Conservation (phyloP, 2,797 vertebrate species). For the Alfaro cultratus region DNA sequence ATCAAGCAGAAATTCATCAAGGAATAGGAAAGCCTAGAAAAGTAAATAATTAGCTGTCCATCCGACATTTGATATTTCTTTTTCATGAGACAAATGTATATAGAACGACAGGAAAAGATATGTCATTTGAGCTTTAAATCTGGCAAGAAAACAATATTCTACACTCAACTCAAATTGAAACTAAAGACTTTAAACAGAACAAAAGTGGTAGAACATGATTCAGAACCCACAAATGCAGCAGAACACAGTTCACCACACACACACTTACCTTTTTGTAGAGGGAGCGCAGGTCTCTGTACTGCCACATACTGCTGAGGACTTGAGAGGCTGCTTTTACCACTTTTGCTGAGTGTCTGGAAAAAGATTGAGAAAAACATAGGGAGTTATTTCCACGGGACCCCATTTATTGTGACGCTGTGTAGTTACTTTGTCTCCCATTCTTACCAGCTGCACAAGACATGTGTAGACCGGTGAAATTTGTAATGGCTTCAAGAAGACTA, state of each 20-base stretch:
- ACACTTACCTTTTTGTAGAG: slow-evolving; percentile 98
- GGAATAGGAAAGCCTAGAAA: background rate
- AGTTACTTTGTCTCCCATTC: slow-evolving; percentile 29
- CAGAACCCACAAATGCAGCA: background rate
- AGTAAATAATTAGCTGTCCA: background rate
- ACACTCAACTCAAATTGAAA: too few species aligned
- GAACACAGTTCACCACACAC: background rate
- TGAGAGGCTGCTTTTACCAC: slow-evolving; percentile 99
- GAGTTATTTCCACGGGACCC: slow-evolving; percentile 39
- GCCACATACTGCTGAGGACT: slow-evolving; percentile 99
- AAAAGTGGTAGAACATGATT: background rate
- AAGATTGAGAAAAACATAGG: slow-evolving; percentile 28
- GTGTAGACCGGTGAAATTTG: slow-evolving; percentile 26
- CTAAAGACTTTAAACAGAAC: background rate
- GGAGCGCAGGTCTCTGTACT: slow-evolving; percentile 98
- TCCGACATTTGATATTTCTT: background rate
- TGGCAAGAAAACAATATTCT: background rate
- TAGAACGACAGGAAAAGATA: background rate
- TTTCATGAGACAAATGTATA: background rate
- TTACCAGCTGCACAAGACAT: slow-evolving; percentile 31
- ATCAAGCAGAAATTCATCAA: background rate
- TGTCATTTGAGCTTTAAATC: background rate
- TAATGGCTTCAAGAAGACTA: slow-evolving; percentile 37
- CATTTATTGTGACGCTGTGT: slow-evolving; percentile 29
- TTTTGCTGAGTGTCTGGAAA: slow-evolving; percentile 94